Base-by-base conservation (phyloP, 1,140 invertebrate genomes). In the Polypedilum vanderplanki region DNA sequence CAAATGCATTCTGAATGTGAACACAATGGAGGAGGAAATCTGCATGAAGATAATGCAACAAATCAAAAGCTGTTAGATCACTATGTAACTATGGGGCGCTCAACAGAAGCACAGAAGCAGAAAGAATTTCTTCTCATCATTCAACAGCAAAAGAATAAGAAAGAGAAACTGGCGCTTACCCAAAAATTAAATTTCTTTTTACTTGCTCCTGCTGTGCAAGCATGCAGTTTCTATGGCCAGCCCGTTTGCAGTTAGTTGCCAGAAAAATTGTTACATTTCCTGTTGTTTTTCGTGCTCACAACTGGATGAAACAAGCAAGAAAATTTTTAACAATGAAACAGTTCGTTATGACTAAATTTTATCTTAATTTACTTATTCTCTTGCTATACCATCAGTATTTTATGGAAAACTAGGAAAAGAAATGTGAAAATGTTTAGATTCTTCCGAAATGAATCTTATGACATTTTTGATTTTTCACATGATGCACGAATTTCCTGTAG, bases 241-340 rank as follows among this genome's bases (percentile, higher is more conserved):
- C 46, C 46, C 46, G 46, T 57, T 57, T 57, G 12, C 12, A 57
- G 46, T 57, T n/a, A 57, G 46, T 57, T 57, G 10, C 46, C 46
- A 57, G 46, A 57, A 57, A 57, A 57, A 57, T 57, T 57, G 46
- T 57, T 57, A 57, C 46, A 57, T 57, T 57, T 57, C 46, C 46
- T 57, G 46, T 57, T 57, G 46, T 57, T 57, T 1, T 57, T 57
- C 46, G 46, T 57, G n/a, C 46, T 57, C 10, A 12, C 46, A 57
- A 57, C 24, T 33, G 24, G 24, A 33, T 33, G 1, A 33, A 33
- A 33, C 24, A 33, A 33, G 24, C 5, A 33, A 33, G 24, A 33
- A 33, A 33, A 33, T 33, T 33, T 33, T 33, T 33, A 33, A 33
- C 24, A 33, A 33, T 33, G 5, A 5, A 33, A 5, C 24, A 33